phyloP scores from a whole-genome alignment of 2,113 vertebrate species.

The Macaca nemestrina region DNA sequence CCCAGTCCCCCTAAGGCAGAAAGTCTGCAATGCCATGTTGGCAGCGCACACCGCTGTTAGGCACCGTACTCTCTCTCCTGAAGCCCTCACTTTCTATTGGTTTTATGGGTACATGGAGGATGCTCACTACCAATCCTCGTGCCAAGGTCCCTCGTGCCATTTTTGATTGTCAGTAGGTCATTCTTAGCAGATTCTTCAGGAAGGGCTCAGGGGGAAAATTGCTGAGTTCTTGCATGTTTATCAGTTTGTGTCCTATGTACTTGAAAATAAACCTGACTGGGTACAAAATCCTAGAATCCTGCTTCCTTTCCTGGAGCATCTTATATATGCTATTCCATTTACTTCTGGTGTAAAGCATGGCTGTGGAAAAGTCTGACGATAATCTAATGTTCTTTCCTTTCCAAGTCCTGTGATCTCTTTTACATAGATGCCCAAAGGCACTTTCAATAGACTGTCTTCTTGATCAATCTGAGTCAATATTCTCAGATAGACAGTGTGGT shows the following conservation, averaged over 20 bases:
- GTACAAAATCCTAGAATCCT: background rate
- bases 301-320: background rate
- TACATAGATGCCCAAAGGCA: too few species aligned
- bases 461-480: rapidly evolving
- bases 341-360: too few species aligned
- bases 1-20: background rate
- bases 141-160: background rate
- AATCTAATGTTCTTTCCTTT: background rate
- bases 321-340: background rate
- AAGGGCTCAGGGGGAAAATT: background rate
- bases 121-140: background rate
- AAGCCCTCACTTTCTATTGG: background rate
- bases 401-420: too few species aligned
- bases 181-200: background rate
- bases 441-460: background rate
- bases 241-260: background rate
- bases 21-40: background rate
- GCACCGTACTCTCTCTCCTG: background rate
- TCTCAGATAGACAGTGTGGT: too few species aligned
- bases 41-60: background rate
- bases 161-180: too few species aligned
- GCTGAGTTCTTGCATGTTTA: background rate
- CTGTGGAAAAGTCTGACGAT: background rate
- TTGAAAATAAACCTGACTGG: background rate
- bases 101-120: too few species aligned